A percentile compares a stretch with the other conserved stretches of the same genome.
Evolutionary conservation across 2,113 vertebrate species (phyloP).

Genomic region (Pampusana beccarii): DNA sequence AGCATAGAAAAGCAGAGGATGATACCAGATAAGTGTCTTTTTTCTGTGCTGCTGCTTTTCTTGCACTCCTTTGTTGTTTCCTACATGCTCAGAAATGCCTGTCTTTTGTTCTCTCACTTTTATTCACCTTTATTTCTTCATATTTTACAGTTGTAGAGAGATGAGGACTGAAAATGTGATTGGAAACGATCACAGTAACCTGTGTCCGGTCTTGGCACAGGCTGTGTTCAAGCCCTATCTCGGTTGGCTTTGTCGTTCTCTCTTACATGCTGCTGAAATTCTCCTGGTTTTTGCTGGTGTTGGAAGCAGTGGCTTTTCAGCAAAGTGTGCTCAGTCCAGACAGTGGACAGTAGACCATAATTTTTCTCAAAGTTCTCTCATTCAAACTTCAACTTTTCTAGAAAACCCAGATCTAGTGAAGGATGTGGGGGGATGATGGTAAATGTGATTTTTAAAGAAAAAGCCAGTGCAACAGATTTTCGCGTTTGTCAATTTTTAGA

Average conservation of each 20-base stretch:
- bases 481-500: not conserved
- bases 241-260: not conserved
- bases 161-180: not conserved
- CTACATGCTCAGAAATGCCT: not conserved
- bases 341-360: not conserved
- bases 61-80: not conserved
- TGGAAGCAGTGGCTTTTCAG: not conserved
- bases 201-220: not conserved
- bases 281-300: not conserved
- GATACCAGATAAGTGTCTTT: no score
- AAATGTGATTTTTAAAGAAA: not conserved
- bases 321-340: not conserved
- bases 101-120: not conserved
- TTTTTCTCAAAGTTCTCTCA: not conserved
- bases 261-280: not conserved
- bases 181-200: not conserved
- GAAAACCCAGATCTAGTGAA: not conserved
- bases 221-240: not conserved
- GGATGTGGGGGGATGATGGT: not conserved
- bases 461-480: not conserved
- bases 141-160: not conserved
- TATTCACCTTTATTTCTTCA: not conserved
- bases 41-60: not conserved
- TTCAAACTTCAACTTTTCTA: not conserved
- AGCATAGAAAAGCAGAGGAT: not conserved